Evolutionary conservation across 2,888 invertebrate species (phyloP).

Genomic region (Physocephala rufipes): DNA sequence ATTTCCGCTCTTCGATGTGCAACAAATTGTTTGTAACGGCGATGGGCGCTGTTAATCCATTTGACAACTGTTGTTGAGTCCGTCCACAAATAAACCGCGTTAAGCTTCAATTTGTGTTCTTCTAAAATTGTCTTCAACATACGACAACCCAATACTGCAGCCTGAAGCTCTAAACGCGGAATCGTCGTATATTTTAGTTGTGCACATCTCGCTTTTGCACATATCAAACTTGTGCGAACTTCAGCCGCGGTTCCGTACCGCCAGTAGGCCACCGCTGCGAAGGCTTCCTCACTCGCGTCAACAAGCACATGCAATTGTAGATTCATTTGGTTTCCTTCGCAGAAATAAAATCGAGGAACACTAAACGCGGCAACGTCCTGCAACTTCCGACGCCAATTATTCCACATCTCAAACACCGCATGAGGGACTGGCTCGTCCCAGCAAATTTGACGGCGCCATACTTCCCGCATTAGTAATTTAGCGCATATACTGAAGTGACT

Average conservation of each 20-base stretch:
- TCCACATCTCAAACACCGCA: constrained; percentile 2
- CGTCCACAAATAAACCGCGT: constrained; percentile 15
- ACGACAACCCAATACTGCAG: too few species aligned
- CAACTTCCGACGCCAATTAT: not conserved
- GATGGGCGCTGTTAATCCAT: constrained; percentile 36
- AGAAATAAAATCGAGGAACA: constrained; percentile 9
- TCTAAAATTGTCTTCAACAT: too few species aligned
- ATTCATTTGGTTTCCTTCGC: not conserved
- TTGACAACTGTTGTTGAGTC: too few species aligned
- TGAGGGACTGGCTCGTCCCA: constrained; percentile 38
- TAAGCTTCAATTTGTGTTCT: too few species aligned
- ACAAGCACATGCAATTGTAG: constrained; percentile 6
- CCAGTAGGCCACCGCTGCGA: constrained; percentile 14
- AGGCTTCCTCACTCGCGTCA: constrained; percentile 13
- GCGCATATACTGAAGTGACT: constrained; percentile 27
- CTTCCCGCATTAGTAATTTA: constrained; percentile 2
- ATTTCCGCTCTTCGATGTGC: too few species aligned
- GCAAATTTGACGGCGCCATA: too few species aligned
- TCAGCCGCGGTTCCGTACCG: not conserved
- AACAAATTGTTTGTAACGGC: constrained; percentile 46
- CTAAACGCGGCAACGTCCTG: not conserved
- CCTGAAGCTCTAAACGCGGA: too few species aligned
- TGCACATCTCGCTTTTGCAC: constrained; percentile 33
- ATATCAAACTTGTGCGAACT: not conserved
- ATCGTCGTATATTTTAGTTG: constrained; percentile 38